A percentile compares a stretch with the other conserved stretches of the same genome.
These are phyloP conservation scores for Epizoanthus scotinus DNA, from an alignment of 92 coral and sea anemone species.

Conservation along the genomic window DNA sequence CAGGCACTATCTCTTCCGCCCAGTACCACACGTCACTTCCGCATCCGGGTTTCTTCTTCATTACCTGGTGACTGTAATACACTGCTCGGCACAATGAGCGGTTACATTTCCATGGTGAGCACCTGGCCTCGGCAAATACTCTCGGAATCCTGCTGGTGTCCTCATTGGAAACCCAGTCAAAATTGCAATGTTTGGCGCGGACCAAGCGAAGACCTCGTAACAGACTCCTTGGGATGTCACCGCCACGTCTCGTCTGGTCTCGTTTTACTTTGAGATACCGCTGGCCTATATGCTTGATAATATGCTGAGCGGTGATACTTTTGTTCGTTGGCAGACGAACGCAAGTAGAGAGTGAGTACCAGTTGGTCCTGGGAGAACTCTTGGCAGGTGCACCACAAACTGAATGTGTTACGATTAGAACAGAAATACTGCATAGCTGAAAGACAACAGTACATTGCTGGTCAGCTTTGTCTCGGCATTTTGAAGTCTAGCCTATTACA, in stretches of 20 bases:
- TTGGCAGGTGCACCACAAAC: not conserved
- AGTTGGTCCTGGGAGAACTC: not conserved
- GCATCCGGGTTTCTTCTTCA: slow-evolving; percentile 7
- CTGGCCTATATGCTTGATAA: not conserved
- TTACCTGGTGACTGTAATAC: slow-evolving; percentile 1
- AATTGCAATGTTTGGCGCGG: not conserved
- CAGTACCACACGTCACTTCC: not conserved
- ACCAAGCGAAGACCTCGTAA: not conserved
- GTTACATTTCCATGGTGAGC: not conserved
- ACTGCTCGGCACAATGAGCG: not conserved
- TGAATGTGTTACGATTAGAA: not conserved
- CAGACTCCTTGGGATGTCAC: not conserved
- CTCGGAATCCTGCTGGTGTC: not conserved
- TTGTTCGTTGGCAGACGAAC: not conserved
- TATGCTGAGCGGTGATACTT: not conserved
- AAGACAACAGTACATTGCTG: too few species aligned
- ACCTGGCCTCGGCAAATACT: slow-evolving; percentile 1
- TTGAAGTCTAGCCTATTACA: too few species aligned
- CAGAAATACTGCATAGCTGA: not conserved
- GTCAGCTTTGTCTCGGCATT: too few species aligned
- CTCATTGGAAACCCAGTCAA: not conserved
- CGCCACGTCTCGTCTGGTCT: not conserved
- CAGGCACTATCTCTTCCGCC: not conserved
- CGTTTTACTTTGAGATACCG: not conserved
- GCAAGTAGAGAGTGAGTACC: not conserved